Percentiles rank a stretch among this genome's conserved stretches.
Conservation (phyloP, 2,113 vertebrate genomes). For the Camelus bactrianus region DNA sequence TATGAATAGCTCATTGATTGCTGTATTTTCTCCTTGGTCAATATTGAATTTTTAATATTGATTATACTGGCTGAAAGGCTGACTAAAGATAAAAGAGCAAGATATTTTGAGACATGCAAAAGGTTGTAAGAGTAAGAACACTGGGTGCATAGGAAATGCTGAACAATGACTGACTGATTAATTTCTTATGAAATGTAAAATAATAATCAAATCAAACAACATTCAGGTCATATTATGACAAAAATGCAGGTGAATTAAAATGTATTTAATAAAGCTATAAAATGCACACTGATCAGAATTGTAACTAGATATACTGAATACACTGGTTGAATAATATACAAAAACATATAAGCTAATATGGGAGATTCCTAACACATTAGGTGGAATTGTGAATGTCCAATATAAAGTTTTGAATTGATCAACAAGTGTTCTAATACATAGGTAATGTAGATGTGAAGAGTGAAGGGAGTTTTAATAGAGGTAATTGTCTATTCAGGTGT, state of each 20-base stretch:
- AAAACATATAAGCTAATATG: neutral
- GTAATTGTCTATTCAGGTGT: neutral
- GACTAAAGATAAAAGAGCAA: neutral
- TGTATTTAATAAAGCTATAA: neutral
- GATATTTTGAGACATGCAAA: neutral
- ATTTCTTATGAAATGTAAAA: slow-evolving; percentile 34
- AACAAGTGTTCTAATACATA: neutral
- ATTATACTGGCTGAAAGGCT: neutral
- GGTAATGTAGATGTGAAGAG: neutral
- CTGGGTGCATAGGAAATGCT: neutral
- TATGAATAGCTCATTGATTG: neutral
- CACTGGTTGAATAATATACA: neutral
- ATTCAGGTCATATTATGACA: neutral
- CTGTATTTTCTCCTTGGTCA: neutral
- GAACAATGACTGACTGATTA: neutral
- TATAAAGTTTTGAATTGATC: neutral
- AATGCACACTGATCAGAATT: neutral
- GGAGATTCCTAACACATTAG: neutral
- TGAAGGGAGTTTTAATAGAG: neutral
- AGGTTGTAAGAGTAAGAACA: neutral
- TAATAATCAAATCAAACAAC: neutral
- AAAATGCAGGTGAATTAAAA: neutral
- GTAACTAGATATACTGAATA: neutral
- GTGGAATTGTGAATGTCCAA: neutral
- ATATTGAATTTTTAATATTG: neutral